phyloP scores from a whole-genome alignment of 1,140 invertebrate species.

The Drosophila tsacasi region DNA sequence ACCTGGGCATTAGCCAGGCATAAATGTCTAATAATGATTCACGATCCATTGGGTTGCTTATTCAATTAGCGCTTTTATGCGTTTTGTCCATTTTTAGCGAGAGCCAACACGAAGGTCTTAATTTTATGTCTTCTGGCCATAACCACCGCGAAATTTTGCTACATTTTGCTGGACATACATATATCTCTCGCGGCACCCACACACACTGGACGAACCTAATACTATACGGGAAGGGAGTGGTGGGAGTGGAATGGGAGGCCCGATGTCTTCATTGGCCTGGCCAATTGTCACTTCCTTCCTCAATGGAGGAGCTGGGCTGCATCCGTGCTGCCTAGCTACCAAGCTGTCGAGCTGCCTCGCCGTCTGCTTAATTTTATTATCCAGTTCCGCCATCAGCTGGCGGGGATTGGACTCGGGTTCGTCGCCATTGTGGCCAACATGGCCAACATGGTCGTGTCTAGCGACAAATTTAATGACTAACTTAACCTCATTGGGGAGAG shows the following conservation, averaged over 20 bases:
- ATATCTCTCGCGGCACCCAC: constrained; percentile 34
- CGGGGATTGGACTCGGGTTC: constrained; percentile 39
- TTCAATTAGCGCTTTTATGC: constrained; percentile 80
- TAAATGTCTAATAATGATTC: constrained; percentile 69
- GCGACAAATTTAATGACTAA: constrained; percentile 84
- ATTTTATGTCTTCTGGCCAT: constrained; percentile 76
- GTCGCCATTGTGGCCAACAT: constrained; percentile 78
- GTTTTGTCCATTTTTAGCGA: constrained; percentile 69
- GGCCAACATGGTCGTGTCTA: constrained; percentile 80
- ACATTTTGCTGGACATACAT: constrained; percentile 40
- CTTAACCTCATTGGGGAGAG: constrained; percentile 71
- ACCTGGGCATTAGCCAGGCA: constrained; percentile 53
- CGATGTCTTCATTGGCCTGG: constrained; percentile 54
- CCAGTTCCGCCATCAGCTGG: constrained; percentile 67
- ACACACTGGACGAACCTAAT: constrained; percentile 14
- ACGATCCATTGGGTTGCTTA: constrained; percentile 71
- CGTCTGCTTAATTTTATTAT: constrained; percentile 77
- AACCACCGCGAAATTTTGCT: constrained; percentile 47
- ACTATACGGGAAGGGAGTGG: background rate
- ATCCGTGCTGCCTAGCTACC: constrained; percentile 26
- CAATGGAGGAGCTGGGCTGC: constrained; percentile 45
- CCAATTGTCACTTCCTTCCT: constrained; percentile 71
- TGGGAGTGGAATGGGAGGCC: background rate
- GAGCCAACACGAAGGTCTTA: constrained; percentile 63
- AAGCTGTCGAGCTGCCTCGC: constrained; percentile 14